phyloP scores from a whole-genome alignment of 2,113 vertebrate species.

The Leiothrix lutea region DNA sequence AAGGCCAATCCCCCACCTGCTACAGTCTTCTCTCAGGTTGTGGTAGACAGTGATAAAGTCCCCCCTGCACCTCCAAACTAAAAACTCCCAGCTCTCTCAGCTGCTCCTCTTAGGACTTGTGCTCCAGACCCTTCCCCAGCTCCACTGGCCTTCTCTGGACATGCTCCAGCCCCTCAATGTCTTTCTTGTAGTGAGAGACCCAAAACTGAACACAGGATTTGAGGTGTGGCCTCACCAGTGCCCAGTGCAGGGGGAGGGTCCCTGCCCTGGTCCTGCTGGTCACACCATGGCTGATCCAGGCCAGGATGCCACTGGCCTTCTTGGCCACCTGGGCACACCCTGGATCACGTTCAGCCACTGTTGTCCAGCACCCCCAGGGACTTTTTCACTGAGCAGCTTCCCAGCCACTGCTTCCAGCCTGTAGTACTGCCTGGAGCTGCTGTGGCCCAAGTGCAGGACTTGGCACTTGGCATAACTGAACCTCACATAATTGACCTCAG shows the following conservation, averaged over 20 bases:
- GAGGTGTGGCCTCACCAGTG: background rate
- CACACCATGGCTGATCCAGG: background rate
- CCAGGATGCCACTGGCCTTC: accelerated
- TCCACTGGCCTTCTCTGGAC: accelerated
- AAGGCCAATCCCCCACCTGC: background rate
- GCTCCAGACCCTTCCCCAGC: background rate
- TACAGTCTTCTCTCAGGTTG: background rate
- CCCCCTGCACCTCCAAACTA: background rate
- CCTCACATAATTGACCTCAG: background rate
- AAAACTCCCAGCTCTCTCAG: background rate
- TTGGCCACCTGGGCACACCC: background rate
- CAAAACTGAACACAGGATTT: accelerated
- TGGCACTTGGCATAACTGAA: background rate
- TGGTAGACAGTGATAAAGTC: background rate
- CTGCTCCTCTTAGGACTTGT: background rate
- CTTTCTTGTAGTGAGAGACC: accelerated
- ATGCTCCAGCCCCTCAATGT: accelerated
- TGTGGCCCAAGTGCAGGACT: background rate
- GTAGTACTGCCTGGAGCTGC: background rate
- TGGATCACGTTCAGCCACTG: background rate
- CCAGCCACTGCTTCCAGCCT: background rate
- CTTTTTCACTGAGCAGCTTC: background rate
- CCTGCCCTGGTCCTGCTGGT: background rate
- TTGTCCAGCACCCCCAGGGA: accelerated
- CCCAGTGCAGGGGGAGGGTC: accelerated